Evolutionary conservation across 2,113 vertebrate genomes (phyloP), one percentile per base, ranked within the genome.

Genomic region (Mirza zaza): DNA sequence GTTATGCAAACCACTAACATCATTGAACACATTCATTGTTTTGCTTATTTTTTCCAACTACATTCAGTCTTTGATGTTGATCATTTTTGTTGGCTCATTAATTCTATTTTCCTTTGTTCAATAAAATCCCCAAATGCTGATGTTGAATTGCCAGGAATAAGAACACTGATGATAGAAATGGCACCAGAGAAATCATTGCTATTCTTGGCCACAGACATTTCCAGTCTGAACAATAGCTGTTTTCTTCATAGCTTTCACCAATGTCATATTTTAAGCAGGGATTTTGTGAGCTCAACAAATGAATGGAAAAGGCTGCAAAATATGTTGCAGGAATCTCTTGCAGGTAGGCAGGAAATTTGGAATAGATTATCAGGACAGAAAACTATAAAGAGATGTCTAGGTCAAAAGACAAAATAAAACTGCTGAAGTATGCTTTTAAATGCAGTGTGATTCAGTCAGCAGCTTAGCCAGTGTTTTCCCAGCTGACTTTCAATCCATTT

Each of bases 171-270:
- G 98, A 98, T 92, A 98, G 98, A 98, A 36, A 14, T 73, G 57
- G 97, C 97, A 98, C 91, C 96, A 97, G 81, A 97, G 87, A 86
- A 97, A 92, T 96, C 92, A 77, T 8, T 98, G 97, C 97, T 98
- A 42, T 92, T 98, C 97, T 98, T 98, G 98, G 98, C 98, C 59
- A 27, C 84, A 96, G 96, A 85, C 84, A 50, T 91, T 98, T 98
- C 96, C 97, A 98, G 91, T 36, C 89, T 96, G 96, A 98, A 98
- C 95, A 97, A 96, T 98, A 98, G 84, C 90, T 98, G 94, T 98
- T 98, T 98, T 97, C 98, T 98, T 98, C 94, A 88, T 97, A 96
- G 84, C 93, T 98, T 93, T 98, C 95, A 96, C 71, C 97, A 87
- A 20, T 95, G 59, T 87, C 97, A 84, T 96, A 95, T 95, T 95